phyloP scores from a whole-genome alignment of 2,888 invertebrate genomes.

The Phragmatobia fuliginosa region DNA sequence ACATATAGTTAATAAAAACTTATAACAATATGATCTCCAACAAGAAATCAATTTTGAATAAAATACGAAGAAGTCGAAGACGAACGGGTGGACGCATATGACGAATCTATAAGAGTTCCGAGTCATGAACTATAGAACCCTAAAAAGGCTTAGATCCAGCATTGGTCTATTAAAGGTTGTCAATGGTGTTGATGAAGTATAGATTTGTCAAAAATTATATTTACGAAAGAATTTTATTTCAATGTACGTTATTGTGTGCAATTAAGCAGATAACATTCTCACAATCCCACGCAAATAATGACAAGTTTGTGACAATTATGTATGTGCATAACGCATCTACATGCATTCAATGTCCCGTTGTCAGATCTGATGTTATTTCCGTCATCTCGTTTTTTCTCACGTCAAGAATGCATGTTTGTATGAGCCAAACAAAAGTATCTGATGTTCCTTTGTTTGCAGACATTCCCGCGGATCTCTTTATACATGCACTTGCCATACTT shows the following conservation, averaged over 20 bases:
- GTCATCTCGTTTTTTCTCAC: conserved; percentile 62
- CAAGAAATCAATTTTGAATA: no score
- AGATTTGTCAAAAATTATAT: neutral
- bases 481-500: conserved; percentile 23
- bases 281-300: neutral
- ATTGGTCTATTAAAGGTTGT: neutral
- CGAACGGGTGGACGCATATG: no score
- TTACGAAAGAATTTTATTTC: neutral
- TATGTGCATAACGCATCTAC: conserved; percentile 6
- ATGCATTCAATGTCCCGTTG: conserved; percentile 18
- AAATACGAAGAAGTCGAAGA: no score
- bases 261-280: neutral
- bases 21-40: no score
- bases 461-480: conserved; percentile 56
- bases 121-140: no score
- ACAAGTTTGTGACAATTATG: no score
- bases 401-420: conserved; percentile 61
- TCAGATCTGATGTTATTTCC: conserved; percentile 40
- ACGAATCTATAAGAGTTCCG: no score
- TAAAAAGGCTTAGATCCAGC: neutral
- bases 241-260: neutral
- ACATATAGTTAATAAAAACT: no score
- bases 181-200: neutral
- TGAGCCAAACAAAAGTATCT: conserved; percentile 61
- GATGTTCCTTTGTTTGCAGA: conserved; percentile 65